These are phyloP conservation scores for Setipinna tenuifilis DNA, from an alignment of 2,797 vertebrate genomes.

Conservation along the genomic window DNA sequence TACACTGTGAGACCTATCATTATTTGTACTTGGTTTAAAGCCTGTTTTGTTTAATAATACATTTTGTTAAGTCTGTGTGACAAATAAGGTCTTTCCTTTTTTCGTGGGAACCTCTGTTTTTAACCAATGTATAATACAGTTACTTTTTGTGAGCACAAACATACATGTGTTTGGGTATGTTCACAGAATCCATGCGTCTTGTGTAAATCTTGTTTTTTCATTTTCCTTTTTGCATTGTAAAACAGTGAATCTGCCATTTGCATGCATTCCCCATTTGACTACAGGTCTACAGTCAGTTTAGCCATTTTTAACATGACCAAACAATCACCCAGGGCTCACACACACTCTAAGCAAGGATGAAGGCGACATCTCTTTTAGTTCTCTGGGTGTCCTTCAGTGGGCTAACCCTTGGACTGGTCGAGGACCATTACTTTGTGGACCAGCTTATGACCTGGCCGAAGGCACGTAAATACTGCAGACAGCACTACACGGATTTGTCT, in stretches of 20 bases:
- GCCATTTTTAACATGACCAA: background rate
- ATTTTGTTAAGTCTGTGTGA: background rate
- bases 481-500: background rate
- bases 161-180: background rate
- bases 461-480: background rate
- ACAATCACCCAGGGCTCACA: background rate
- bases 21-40: background rate
- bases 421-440: background rate
- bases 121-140: too few relatives aligned
- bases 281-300: background rate
- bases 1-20: background rate
- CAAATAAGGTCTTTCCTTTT: background rate
- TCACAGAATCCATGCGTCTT: background rate
- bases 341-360: background rate
- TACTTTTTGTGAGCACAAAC: background rate
- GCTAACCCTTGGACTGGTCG: background rate
- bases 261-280: background rate
- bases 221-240: conserved; percentile 1
- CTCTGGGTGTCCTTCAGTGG: conserved; percentile 18
- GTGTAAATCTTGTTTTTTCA: background rate
- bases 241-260: background rate
- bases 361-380: background rate
- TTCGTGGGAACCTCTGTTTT: background rate
- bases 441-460: background rate
- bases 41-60: background rate